Percentiles rank a stretch among this genome's conserved stretches.
Conservation (phyloP, 1,140 invertebrate genomes). For the Penaeus indicus region DNA sequence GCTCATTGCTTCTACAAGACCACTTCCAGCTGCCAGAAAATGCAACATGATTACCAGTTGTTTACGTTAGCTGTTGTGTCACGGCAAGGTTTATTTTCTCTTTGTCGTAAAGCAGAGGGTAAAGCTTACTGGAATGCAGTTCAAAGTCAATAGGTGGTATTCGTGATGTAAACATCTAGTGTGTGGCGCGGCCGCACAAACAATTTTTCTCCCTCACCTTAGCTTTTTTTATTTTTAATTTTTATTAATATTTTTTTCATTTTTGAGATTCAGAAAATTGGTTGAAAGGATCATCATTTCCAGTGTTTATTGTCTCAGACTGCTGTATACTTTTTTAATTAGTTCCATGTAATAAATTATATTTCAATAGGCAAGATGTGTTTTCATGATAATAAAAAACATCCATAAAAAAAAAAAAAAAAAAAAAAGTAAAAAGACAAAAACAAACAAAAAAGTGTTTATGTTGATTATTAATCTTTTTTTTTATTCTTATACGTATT, state of each 20-base stretch:
- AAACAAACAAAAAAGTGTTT: conserved; percentile 3
- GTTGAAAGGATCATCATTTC: conserved; percentile 42
- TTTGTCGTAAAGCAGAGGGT: conserved; percentile 18
- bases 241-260: conserved; percentile 35
- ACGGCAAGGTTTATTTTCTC: conserved; percentile 29
- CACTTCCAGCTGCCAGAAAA: conserved; percentile 48
- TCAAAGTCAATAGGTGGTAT: conserved; percentile 32
- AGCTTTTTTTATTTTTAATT: conserved; percentile 2
- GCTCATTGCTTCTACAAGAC: conserved; percentile 53
- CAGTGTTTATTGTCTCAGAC: conserved; percentile 55
- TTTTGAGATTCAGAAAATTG: conserved; percentile 45
- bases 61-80: conserved; percentile 44
- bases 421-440: neutral
- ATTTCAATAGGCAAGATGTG: conserved; percentile 57
- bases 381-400: conserved; percentile 46
- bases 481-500: no score
- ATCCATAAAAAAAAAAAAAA: conserved; percentile 3
- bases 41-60: conserved; percentile 34
- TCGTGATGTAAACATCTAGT: neutral
- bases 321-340: conserved; percentile 60
- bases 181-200: conserved; percentile 40
- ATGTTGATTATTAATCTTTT: neutral
- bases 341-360: conserved; percentile 58
- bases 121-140: conserved; percentile 34
- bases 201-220: conserved; percentile 9